Evolutionary conservation across 2,888 invertebrate species (phyloP), one percentile per base, ranked within the genome.

Genomic region (Drosophila formosana): DNA sequence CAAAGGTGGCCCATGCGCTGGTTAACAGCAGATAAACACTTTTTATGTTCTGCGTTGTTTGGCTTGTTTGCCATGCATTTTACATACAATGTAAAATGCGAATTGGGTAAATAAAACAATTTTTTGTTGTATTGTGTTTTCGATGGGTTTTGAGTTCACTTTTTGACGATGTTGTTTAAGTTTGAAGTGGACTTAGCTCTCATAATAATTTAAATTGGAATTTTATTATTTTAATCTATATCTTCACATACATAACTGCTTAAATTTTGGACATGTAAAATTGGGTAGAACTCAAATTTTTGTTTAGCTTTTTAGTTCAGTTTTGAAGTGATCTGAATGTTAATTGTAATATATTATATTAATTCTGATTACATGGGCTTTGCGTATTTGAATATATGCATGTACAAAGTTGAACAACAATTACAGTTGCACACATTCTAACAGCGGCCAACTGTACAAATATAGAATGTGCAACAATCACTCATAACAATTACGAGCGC

Each of bases 51-150:
- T 43, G 51, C 26, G 60, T n/a, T 47, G 26, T 11, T 39, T 60
- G 50, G 57, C 49, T 60, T 70, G 60, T 71, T 78, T 78, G 61
- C 51, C 68, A 62, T 72, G 66, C 71, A 68, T 67, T 37, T 83
- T 83, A 83, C 82, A 75, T 79, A 75, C 18, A 18, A 18, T 76
- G 78, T 72, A 69, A 78, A 72, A 75, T 68, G 47, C 49, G 41
- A 49, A 37, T 45, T 46, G 50, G 8, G 50, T 23, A 60, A 56
- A 65, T 53, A 66, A 55, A 18, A 18, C 18, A 18, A 1, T 18
- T 18, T 18, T 18, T 18, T 18, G 18, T 18, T 18, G 18, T 18
- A 1, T 45, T 28, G 18, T n/a, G 13, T 32, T 43, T 8, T 56
- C 11, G 37, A 3, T 32, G 2, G 8, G 37, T 2, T 18, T 18